Base-by-base conservation (phyloP, 2,797 vertebrate genomes). In the Poecilia picta region DNA sequence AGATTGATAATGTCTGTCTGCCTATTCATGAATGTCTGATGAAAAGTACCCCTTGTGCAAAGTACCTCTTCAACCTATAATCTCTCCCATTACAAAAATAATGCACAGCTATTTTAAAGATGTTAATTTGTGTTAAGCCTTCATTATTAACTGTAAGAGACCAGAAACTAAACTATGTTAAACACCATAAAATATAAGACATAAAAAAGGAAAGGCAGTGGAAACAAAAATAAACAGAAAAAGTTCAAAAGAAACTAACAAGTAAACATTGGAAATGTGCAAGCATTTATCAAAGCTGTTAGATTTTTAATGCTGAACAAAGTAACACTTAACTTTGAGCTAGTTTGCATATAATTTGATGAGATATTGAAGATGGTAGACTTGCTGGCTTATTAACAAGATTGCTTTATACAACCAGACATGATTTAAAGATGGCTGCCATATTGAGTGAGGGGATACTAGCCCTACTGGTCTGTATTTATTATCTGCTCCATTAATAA, bases 1-100 rank as follows among this genome's bases (percentile, higher is more conserved):
- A 95, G 94, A 95, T 94, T 95, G 95, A 96, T 95, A 93, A 96
- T 91, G 91, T 94, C 93, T 95, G 94, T 92, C 94, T 95, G 88
- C 88, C 85, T 92, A 88, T 95, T 94, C 93, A 94, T 94, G 94
- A 95, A 96, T 95, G 94, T 95, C 94, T 95, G 94, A 95, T 95
- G 93, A 94, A 94, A 87, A 88, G 84, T 71, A 76, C 85, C 81
- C 86, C 87, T 84, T 78, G 77, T 80, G 77, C 76, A 89, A 86
- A 73, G 89, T 86, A 92, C 87, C 81, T 82, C 62, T 83, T 53
- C 20, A 82, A 74, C 70, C 85, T 73, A 77, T 74, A 86, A 81
- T 73, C 51, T 75, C 68, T 81, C n/a, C 59, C 78, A 78, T 62
- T 18, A 74, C 10, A 85, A 80, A 74, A 72, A 83, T 57, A 74